Evolutionary conservation across 1,140 invertebrate species (phyloP), one percentile per base, ranked within the genome.

Genomic region (Drosophila melanica): DNA sequence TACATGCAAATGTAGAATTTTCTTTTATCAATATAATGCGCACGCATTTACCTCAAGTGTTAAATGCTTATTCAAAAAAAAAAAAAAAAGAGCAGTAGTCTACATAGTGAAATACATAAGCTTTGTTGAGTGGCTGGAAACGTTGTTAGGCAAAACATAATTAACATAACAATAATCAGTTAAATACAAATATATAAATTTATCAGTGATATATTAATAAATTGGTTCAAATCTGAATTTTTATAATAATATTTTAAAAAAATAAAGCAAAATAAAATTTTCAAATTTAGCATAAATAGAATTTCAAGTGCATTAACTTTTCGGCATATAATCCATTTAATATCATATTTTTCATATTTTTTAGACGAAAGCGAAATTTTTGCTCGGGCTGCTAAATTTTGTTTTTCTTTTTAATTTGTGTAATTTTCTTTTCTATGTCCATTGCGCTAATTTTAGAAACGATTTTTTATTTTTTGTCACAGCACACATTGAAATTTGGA

Each of bases 371-470:
- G 2, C 27, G 20, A 6, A 23, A 45, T 50, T 50, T 23, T 41
- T 37, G 4, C 33, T 11, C 3, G 16, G 16, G 27, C 14, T 44
- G 2, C n/a, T 37, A 20, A 60, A 30, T 64, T 39, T 64, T 39
- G n/a, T 12, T 39, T 59, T 66, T 35, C 7, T 9, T 5, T 35
- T 33, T 33, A 8, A 7, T 14, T 51, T 42, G 60, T 27, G 37
- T 14, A 18, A 39, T 62, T 60, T 48, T 64, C 27, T 55, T 72
- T 51, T 60, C 30, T 44, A 39, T 75, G 11, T 39, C 16, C 11
- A 42, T 23, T 14, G 11, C 27, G 59, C 55, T 85, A 86, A 55
- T 71, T 77, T 68, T 86, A 81, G 77, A 45, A 50, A 20, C 11
- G 14, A 44, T 9, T 45, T 44, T 48, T 10, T 27, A 11, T 57